Base-by-base conservation (phyloP, 2,113 vertebrate species). In the Petromus typicus region DNA sequence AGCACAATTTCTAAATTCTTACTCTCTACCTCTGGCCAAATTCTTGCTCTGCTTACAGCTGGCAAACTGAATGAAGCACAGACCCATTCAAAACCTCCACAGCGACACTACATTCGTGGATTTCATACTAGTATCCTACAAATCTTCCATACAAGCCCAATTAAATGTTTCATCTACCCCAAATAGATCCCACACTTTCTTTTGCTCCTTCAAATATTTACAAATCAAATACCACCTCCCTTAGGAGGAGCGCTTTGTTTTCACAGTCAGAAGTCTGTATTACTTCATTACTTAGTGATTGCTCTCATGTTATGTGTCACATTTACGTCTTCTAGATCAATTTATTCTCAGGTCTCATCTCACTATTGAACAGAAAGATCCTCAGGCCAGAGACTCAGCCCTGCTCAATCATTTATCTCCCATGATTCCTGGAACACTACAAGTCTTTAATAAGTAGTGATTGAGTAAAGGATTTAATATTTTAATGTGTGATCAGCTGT, bases 151-250 rank as follows among this genome's bases (percentile, higher is more conserved):
- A 51, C 63, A 51, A 81, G 87, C 14, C 40, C 57, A 91, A 83
- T 71, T 89, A 92, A 97, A 81, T 71, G 45, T 57, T 32, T 71
- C 83, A 56, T 71, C 86, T 48, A 84, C 40, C 67, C 80, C 91
- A 92, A 94, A 89, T 57, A 95, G 45, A 90, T 48, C 17, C 9
- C 71, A 45, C 9, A 34, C 45, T 81, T 95, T 96, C 79, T 93
- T 86, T 71, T 16, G 30, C 22, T 80, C 48, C n/a, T 85, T 32
- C 64, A 96, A 91, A 87, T 81, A 93, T 86, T 88, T 87, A 85
- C 10, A 94, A 59, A 64, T 89, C 84, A 86, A 67, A 95, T 63
- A 56, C 4, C 18, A 14, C 54, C 87, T 85, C 43, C 56, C 51
- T 45, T 34, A 94, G 94, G 86, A 94, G 48, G 66, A 87, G 13